Conservation (phyloP, 2,113 vertebrate genomes). For the Rana temporaria region DNA sequence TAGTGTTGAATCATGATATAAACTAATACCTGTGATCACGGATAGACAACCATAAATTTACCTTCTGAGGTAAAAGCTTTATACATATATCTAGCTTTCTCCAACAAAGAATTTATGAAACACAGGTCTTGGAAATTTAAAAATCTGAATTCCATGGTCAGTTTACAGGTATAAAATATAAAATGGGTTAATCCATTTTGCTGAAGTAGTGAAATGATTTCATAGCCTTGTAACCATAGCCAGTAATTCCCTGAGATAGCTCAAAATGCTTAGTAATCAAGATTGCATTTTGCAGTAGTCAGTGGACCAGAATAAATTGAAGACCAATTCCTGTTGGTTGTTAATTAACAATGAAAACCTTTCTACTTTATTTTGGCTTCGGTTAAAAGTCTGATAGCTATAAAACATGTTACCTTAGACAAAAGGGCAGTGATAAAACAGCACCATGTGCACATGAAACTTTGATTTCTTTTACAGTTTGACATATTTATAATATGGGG, state of each 20-base stretch:
- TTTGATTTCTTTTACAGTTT: no score
- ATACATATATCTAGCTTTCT: no score
- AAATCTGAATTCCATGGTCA: not conserved
- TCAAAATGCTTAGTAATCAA: slow-evolving; percentile 33
- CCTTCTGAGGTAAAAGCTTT: no score
- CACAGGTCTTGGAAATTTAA: not conserved
- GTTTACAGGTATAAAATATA: not conserved
- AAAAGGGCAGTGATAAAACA: no score
- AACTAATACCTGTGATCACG: no score
- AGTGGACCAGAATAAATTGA: slow-evolving; percentile 11
- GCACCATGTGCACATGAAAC: no score
- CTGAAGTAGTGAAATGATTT: not conserved
- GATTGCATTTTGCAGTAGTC: slow-evolving; percentile 12
- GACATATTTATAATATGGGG: no score
- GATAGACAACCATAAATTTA: no score
- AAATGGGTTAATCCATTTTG: not conserved
- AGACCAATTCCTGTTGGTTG: not conserved
- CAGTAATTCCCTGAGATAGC: not conserved
- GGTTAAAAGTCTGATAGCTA: not conserved
- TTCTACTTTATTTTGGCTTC: not conserved
- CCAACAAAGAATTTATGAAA: no score
- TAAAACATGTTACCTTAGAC: no score
- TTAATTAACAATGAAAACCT: slow-evolving; percentile 8
- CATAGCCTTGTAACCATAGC: not conserved
- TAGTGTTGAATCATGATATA: no score